These are phyloP conservation scores for Enteromius anoplus DNA, from an alignment of 2,797 vertebrate genomes.

Conservation along the genomic window DNA sequence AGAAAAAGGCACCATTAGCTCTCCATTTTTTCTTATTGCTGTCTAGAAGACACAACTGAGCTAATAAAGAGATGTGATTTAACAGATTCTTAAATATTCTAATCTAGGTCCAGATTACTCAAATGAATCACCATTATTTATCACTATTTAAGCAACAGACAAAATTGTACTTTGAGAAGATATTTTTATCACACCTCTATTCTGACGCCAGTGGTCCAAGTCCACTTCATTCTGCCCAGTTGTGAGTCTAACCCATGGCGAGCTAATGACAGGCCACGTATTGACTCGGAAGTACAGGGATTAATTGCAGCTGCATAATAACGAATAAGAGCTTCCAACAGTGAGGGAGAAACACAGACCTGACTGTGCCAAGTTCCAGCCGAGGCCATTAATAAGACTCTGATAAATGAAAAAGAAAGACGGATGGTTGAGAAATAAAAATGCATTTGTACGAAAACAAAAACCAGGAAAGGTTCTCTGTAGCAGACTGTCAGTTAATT, in stretches of 20 bases:
- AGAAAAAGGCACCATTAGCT: too few relatives aligned
- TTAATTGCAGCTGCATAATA: conserved; percentile 60
- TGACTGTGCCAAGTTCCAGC: conserved; percentile 44
- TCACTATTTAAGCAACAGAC: conserved; percentile 1
- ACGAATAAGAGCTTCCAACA: conserved; percentile 53
- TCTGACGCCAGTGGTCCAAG: neutral
- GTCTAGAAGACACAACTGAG: too few relatives aligned
- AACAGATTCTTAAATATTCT: neutral
- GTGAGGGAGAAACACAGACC: conserved; percentile 47
- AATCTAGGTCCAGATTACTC: neutral
- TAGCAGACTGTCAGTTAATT: conserved; percentile 29
- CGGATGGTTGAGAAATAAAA: conserved; percentile 28
- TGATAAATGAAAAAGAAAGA: conserved; percentile 44
- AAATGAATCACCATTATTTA: neutral
- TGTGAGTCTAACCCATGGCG: conserved; percentile 9
- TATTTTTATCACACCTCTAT: neutral
- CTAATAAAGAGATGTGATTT: neutral
- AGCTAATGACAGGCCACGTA: conserved; percentile 44
- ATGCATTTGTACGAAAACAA: conserved; percentile 48
- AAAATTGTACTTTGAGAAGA: neutral
- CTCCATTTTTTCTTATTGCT: too few relatives aligned
- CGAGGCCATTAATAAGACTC: conserved; percentile 44
- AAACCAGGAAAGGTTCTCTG: conserved; percentile 5
- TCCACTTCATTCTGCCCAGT: conserved; percentile 14
- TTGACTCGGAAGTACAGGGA: conserved; percentile 49